Base-by-base conservation (phyloP, 2,113 vertebrate species). In the Siniperca chuatsi region DNA sequence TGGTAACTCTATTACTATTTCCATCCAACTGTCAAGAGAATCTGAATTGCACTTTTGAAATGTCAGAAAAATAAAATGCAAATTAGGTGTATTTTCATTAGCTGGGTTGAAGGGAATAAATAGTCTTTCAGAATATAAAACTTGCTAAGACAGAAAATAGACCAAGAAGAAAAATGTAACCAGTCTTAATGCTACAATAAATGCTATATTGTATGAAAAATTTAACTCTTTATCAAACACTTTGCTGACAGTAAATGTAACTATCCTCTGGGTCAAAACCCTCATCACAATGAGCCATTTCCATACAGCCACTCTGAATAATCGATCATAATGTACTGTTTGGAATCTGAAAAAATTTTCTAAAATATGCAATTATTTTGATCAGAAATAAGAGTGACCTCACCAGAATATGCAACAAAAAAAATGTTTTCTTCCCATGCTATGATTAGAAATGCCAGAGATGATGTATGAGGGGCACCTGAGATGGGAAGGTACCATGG, bases 21-120 rank as follows among this genome's bases (percentile, higher is more conserved):
- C 86, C 71, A 75, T 88, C 74, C 61, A 85, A 84, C 84, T 88
- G 92, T 89, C 91, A 89, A 82, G 75, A 89, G 62, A 88, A 84
- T 73, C 66, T 65, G 70, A 81, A 85, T 79, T 83, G 82, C 74
- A 86, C 60, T 92, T 88, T 82, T 76, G 78, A 94, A 92, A 86
- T 82, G 89, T 92, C 79, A 78, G 71, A 83, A 85, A 88, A 86
- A 87, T 78, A 75, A 75, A 79, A 92, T 92, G 86, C 50, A 92
- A 92, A 92, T 91, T 75, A 79, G 83, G 1, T 77, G 68, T 16
- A 16, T 92, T 92, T 86, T 92, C 82, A 92, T 91, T 88, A 90
- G 75, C 58, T 29, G 23, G 29, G 50, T 67, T 84, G 67, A 78
- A 74, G 50, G 67, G 29, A 86, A 86, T 79, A 86, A 82, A 86